Evolutionary conservation across 2,113 vertebrate species (phyloP).

Genomic region (Phocoena phocoena): DNA sequence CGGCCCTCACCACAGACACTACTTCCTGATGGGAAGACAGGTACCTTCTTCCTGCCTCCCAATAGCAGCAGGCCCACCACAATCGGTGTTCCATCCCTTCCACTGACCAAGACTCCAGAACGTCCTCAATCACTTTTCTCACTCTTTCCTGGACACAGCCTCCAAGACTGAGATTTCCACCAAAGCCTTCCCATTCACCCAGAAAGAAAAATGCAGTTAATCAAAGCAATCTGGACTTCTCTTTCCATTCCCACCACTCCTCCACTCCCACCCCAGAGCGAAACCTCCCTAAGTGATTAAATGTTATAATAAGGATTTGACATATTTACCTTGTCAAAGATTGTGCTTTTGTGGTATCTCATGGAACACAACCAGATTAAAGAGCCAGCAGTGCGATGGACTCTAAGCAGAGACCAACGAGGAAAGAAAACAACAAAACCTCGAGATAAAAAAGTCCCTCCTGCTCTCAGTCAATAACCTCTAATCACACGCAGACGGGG

Average conservation of each 20-base stretch:
- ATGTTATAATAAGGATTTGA: constrained; percentile 53
- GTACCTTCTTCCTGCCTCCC: neutral
- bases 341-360: constrained; percentile 44
- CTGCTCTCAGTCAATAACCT: constrained; percentile 26
- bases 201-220: constrained; percentile 76
- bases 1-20: neutral
- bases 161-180: constrained; percentile 66
- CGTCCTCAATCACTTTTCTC: neutral
- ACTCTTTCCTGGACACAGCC: constrained; percentile 60
- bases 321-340: constrained; percentile 39
- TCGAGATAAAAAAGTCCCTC: constrained; percentile 46
- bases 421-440: constrained; percentile 54
- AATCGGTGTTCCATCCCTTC: neutral
- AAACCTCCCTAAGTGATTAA: constrained; percentile 65
- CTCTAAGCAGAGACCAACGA: neutral
- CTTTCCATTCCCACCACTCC: constrained; percentile 65
- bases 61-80: neutral
- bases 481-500: constrained; percentile 65
- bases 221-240: constrained; percentile 74
- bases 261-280: neutral
- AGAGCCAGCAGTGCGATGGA: constrained; percentile 55
- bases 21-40: neutral
- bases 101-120: neutral
- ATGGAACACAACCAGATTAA: constrained; percentile 47
- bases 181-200: constrained; percentile 56